Base-by-base conservation (phyloP, 1,140 invertebrate species). In the Drosophila erecta region DNA sequence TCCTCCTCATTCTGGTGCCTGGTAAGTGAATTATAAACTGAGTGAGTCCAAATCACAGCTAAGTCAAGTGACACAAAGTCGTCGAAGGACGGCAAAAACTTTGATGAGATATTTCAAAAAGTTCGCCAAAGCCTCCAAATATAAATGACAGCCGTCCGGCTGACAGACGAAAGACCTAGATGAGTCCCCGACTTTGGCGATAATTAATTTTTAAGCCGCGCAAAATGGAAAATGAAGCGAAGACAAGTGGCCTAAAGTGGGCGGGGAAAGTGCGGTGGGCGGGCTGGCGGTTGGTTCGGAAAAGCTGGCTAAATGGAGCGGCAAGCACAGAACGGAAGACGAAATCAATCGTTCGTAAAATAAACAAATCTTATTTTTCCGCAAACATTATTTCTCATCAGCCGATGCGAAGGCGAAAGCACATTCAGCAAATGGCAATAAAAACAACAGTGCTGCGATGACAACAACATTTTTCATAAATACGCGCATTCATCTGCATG, bases 321-420 rank as follows among this genome's bases (percentile, higher is more conserved):
- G 27, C 46, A 71, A 50, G 40, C 43, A 54, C 38, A 22, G 11
- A 22, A 10, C 56, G 59, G 58, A 49, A 43, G 64, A 46, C 41
- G 58, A 80, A 89, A 89, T 89, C 84, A 89, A 89, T 89, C 84
- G 84, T 84, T 89, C 79, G 84, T 87, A 89, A 89, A 89, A 89
- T 89, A 89, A 89, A 89, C 84, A 89, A 89, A 89, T 89, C 84
- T 89, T 89, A 89, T 89, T 89, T 87, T 89, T 89, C 79, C 84
- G 76, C 84, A 89, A 89, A 89, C 84, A 89, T 89, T 89, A 89
- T 89, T 89, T 87, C 76, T 87, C 83, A 87, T 87, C 84, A 83
- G 75, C 43, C 44, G 51, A 57, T 43, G 38, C 46, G 70, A 35
- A 40, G 65, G 49, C 27, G 33, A 60, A 50, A 66, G 41, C 44